A percentile compares a stretch with the other conserved stretches of the same genome.
phyloP scores from a whole-genome alignment of 2,113 vertebrate genomes.

The Triplophysa rosa region DNA sequence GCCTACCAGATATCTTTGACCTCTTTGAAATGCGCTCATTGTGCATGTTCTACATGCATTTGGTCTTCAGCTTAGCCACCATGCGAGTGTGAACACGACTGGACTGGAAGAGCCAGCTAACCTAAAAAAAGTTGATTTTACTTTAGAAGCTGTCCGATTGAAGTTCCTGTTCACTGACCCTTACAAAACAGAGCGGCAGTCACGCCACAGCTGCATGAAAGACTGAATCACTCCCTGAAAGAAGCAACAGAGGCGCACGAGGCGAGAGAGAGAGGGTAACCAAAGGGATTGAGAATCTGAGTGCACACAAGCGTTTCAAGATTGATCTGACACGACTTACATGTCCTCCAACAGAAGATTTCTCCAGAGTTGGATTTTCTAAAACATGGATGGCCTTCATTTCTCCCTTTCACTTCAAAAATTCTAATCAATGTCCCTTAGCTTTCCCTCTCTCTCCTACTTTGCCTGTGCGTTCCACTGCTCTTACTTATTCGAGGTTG shows the following conservation, averaged over 20 bases:
- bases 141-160: slow-evolving; percentile 1
- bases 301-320: slow-evolving; percentile 32
- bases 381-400: slow-evolving; percentile 60
- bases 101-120: slow-evolving; percentile 17
- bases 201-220: slow-evolving; percentile 1
- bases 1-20: background rate
- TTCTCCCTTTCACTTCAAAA: slow-evolving; percentile 30
- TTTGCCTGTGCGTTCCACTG: slow-evolving; percentile 47
- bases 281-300: background rate
- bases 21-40: background rate
- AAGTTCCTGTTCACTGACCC: slow-evolving; percentile 9
- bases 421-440: slow-evolving; percentile 45
- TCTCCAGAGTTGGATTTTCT: slow-evolving; percentile 31
- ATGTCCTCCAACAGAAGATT: slow-evolving; percentile 29
- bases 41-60: slow-evolving; percentile 31
- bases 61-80: background rate
- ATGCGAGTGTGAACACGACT: slow-evolving; percentile 10
- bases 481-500: slow-evolving; percentile 69
- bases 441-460: slow-evolving; percentile 40
- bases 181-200: slow-evolving; percentile 2
- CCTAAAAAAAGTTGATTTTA: slow-evolving; percentile 10
- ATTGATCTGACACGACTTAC: slow-evolving; percentile 36
- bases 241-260: background rate
- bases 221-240: slow-evolving; percentile 3
- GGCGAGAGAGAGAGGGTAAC: background rate